Evolutionary conservation across 1,140 invertebrate species (phyloP).

Genomic region (Drosophila sulfurigaster): DNA sequence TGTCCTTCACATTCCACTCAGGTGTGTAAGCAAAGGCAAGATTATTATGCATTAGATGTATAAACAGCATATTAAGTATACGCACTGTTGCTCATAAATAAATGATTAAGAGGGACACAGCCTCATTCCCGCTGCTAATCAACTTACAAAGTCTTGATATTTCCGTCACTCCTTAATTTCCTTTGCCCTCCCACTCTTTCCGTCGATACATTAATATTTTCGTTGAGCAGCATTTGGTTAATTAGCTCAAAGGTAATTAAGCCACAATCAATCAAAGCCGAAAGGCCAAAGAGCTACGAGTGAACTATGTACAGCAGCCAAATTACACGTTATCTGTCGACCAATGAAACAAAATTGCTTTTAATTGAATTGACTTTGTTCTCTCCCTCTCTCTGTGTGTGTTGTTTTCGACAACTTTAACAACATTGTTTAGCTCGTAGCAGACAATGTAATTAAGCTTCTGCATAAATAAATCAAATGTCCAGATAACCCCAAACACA

Average conservation of each 20-base stretch:
- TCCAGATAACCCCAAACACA: background rate
- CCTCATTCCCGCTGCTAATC: slow-evolving; percentile 2
- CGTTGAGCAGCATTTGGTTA: slow-evolving; percentile 37
- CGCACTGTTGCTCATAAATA: background rate
- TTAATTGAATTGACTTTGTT: slow-evolving; percentile 54
- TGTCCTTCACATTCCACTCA: background rate
- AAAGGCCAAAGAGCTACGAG: background rate
- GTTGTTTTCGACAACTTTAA: slow-evolving; percentile 35
- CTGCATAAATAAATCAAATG: slow-evolving; percentile 30
- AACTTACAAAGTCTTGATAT: slow-evolving; percentile 12
- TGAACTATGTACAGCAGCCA: background rate
- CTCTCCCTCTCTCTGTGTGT: background rate
- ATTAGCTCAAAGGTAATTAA: slow-evolving; percentile 53
- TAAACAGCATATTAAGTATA: background rate
- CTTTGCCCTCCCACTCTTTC: background rate
- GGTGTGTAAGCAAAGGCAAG: background rate
- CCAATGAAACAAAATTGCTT: slow-evolving; percentile 45
- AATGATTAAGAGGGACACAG: background rate
- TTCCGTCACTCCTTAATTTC: background rate
- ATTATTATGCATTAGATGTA: too few relatives aligned
- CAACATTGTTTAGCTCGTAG: slow-evolving; percentile 15
- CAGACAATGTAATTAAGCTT: slow-evolving; percentile 47
- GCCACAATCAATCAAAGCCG: slow-evolving; percentile 53
- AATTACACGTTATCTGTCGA: slow-evolving; percentile 33
- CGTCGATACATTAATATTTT: slow-evolving; percentile 24